Evolutionary conservation across 2,113 vertebrate species (phyloP).

Genomic region (Takifugu flavidus): DNA sequence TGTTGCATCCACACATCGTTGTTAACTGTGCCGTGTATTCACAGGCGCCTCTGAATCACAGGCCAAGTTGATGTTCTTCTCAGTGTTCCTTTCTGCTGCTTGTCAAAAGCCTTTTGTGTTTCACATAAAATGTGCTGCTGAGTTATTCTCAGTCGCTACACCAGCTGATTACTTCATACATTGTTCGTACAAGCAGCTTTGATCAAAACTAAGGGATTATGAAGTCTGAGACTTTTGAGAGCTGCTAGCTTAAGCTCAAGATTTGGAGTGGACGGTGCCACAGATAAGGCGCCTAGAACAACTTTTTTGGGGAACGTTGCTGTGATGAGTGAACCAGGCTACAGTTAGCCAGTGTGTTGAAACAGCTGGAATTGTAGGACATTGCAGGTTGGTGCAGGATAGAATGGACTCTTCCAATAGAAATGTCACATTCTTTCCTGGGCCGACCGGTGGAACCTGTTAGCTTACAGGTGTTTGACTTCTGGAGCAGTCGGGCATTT

Average conservation of each 20-base stretch:
- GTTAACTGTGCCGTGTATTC: conserved; percentile 13
- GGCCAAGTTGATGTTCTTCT: conserved; percentile 11
- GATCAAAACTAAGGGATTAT: no score
- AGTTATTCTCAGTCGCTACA: conserved; percentile 4
- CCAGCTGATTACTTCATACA: no score
- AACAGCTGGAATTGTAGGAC: background rate
- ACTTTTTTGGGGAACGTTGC: no score
- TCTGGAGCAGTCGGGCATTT: background rate
- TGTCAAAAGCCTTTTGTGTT: conserved; percentile 18
- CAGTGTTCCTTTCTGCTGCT: background rate
- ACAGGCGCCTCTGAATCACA: conserved; percentile 20
- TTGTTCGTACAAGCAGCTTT: background rate
- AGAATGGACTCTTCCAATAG: conserved; percentile 1
- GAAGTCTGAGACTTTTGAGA: background rate
- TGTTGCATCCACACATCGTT: conserved; percentile 12
- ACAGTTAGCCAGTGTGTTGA: no score
- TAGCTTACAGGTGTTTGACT: background rate
- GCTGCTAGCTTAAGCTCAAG: background rate
- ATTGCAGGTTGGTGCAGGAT: background rate
- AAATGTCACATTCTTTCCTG: conserved; percentile 7
- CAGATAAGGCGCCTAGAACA: no score
- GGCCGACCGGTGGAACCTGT: conserved; percentile 12
- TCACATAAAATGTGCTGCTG: conserved; percentile 20
- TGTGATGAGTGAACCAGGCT: no score
- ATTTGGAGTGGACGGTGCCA: background rate